Evolutionary conservation across 1,140 invertebrate genomes (phyloP), one percentile per base, ranked within the genome.

Genomic region (Plectrocnemia conspersa): DNA sequence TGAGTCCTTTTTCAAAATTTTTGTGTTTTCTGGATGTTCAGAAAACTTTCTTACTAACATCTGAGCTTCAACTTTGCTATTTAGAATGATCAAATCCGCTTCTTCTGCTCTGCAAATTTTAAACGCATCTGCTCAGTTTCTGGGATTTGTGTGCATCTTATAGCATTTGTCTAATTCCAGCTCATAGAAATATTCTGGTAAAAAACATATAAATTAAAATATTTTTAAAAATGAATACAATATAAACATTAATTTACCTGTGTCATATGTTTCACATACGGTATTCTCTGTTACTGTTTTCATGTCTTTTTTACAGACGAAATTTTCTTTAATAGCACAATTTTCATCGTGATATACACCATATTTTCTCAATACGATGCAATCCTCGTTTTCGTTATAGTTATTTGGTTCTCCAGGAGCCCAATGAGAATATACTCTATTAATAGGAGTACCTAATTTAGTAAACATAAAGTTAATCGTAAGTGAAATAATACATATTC

Each of bases 221-320:
- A 6, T 9, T 40, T 9, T 29, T 29, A 9, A 29, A 29, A 29
- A 29, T 29, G 7, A 29, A 9, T 29, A 29, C n/a, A 29, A 44
- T 29, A 29, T 29, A 29, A 29, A 29, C n/a, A 29, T 29, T 29
- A 29, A 9, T 13, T 7, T 29, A 29, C 41, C 21, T 5, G 5
- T 9, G 15, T 46, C 44, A 19, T 46, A 27, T 15, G 44, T 27
- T 29, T 46, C 44, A 16, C 44, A 46, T 9, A 15, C 15, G 11
- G 3, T 3, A 27, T 25, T 25, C 9, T 27, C 3, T 3, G 15
- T 27, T 46, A 46, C 16, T n/a, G 6, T 16, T 3, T 9, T 13
- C 6, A 7, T n/a, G 3, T 11, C 6, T 46, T 29, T 46, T 27
- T 46, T 46, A 18, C 44, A 46, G n/a, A 46, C 16, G 15, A 46